Conservation (phyloP, 2,888 invertebrate genomes). For the Dasypogon diadema region DNA sequence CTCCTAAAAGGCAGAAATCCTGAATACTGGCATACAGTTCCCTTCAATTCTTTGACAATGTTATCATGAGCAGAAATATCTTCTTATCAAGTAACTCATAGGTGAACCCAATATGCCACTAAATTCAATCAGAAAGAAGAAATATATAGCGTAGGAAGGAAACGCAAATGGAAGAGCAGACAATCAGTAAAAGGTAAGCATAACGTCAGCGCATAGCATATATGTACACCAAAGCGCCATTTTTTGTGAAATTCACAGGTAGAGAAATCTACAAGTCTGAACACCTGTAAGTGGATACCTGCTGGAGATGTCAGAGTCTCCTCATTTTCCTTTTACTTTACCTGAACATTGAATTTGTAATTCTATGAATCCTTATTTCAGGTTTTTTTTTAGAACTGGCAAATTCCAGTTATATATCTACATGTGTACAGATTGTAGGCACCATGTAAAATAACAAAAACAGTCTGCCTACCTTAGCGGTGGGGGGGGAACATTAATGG, state of each 20-base stretch:
- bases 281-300: too few species aligned
- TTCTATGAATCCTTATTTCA: neutral
- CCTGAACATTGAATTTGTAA: neutral
- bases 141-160: conserved; percentile 32
- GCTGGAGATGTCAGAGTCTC: neutral
- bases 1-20: conserved; percentile 16
- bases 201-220: conserved; percentile 13
- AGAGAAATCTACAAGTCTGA: neutral
- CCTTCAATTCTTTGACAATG: conserved; percentile 40
- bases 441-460: neutral
- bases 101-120: conserved; percentile 51
- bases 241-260: neutral
- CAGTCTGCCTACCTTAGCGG: neutral
- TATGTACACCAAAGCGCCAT: neutral
- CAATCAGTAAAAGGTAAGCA: conserved; percentile 41
- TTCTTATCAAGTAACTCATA: conserved; percentile 51
- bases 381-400: neutral
- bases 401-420: neutral
- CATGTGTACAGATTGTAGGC: neutral
- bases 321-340: neutral
- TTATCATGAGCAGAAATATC: conserved; percentile 31
- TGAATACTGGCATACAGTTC: conserved; percentile 31
- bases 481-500: neutral
- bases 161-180: conserved; percentile 43
- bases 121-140: conserved; percentile 51